Evolutionary conservation across 2,797 vertebrate species (phyloP).

Genomic region (Onychomys arenicola): DNA sequence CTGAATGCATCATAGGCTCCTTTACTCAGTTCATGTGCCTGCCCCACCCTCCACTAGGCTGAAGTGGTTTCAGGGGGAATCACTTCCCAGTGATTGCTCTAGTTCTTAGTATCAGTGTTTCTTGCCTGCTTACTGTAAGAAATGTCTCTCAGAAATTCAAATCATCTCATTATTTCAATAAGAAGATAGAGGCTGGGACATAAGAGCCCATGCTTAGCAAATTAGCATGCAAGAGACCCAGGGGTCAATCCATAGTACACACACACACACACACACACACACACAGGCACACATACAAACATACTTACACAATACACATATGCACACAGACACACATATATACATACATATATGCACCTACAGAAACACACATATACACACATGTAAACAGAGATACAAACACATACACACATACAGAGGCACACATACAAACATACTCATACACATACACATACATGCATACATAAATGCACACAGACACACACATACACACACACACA

Average conservation of each 20-base stretch:
- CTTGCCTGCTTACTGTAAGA: neutral
- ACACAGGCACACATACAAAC: neutral
- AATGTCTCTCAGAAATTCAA: conserved; percentile 20
- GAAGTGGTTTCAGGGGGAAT: neutral
- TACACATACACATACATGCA: neutral
- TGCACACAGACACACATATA: neutral
- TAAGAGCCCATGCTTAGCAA: neutral
- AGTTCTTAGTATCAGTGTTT: neutral
- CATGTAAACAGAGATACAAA: neutral
- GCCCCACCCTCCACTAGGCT: neutral
- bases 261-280: neutral
- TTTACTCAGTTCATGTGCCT: neutral
- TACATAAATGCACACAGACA: rapidly evolving
- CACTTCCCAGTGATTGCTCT: neutral
- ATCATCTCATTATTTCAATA: conserved; percentile 7
- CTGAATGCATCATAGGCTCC: neutral
- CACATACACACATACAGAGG: rapidly evolving
- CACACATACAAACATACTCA: rapidly evolving
- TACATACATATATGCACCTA: neutral
- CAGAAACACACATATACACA: neutral
- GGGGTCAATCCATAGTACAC: neutral
- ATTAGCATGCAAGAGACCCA: neutral
- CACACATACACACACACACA: neutral
- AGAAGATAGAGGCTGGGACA: neutral
- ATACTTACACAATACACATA: neutral